Conservation (phyloP, 1,140 invertebrate species). For the Drosophila parabipectinata region DNA sequence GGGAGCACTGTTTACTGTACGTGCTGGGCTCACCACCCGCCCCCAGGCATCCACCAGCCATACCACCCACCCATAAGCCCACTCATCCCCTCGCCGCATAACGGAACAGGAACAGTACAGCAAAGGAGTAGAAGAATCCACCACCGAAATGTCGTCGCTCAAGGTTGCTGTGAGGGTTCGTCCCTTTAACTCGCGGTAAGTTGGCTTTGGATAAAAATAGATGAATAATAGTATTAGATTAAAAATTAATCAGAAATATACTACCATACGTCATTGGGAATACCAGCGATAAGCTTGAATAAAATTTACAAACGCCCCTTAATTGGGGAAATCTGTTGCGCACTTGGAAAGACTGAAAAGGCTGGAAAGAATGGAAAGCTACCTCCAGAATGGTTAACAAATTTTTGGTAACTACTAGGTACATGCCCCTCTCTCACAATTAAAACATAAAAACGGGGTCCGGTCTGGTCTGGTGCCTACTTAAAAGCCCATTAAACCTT, state of each 20-base stretch:
- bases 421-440: constrained; percentile 26
- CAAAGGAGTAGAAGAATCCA: constrained; percentile 52
- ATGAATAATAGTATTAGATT: background rate
- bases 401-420: constrained; percentile 7
- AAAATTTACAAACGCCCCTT: constrained; percentile 25
- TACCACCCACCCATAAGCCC: constrained; percentile 21
- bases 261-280: background rate
- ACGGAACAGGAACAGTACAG: background rate
- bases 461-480: constrained; percentile 37
- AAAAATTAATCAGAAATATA: too few species aligned
- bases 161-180: constrained; percentile 88
- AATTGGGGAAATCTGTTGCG: constrained; percentile 49
- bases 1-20: constrained; percentile 35
- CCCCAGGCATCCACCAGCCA: too few species aligned
- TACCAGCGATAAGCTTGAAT: constrained; percentile 5
- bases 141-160: constrained; percentile 86
- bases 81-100: background rate
- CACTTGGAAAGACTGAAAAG: constrained; percentile 3
- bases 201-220: background rate
- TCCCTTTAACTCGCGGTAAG: constrained; percentile 88
- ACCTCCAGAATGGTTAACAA: constrained; percentile 7
- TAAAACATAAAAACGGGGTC: constrained; percentile 32
- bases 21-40: constrained; percentile 10
- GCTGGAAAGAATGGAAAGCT: constrained; percentile 7
- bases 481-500: constrained; percentile 66